These are phyloP conservation scores for Ochotona princeps DNA, from an alignment of 2,113 vertebrate species.

Conservation along the genomic window DNA sequence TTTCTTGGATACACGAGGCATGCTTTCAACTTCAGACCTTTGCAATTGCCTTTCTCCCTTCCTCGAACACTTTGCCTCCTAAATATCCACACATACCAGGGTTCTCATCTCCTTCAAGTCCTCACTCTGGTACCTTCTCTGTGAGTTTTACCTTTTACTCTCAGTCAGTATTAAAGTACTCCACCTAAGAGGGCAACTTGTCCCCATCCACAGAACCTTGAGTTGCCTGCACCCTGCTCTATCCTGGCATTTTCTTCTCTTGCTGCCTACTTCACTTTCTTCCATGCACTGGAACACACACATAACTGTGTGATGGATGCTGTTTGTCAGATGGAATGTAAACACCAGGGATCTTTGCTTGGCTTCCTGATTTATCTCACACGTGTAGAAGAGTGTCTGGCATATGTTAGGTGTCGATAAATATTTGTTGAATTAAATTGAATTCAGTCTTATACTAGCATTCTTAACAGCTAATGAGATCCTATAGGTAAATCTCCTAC, in stretches of 20 bases:
- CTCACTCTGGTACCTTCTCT: neutral
- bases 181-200: neutral
- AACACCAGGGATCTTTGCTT: neutral
- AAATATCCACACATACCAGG: neutral
- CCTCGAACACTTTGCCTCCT: neutral
- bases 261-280: neutral
- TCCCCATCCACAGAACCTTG: neutral
- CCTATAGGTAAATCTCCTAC: neutral
- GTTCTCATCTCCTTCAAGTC: neutral
- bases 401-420: neutral
- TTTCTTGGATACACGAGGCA: neutral
- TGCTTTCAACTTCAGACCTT: neutral
- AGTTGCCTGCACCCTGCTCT: neutral
- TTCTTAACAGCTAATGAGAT: neutral
- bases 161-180: neutral
- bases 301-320: neutral
- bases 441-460: neutral
- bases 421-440: conserved; percentile 29
- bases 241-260: neutral
- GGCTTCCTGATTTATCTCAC: neutral
- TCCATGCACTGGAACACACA: neutral
- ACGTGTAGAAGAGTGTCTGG: neutral
- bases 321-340: neutral
- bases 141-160: neutral
- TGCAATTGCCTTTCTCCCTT: neutral